Conservation (phyloP, 2,797 vertebrate species). For the Macrochelys suwanniensis region DNA sequence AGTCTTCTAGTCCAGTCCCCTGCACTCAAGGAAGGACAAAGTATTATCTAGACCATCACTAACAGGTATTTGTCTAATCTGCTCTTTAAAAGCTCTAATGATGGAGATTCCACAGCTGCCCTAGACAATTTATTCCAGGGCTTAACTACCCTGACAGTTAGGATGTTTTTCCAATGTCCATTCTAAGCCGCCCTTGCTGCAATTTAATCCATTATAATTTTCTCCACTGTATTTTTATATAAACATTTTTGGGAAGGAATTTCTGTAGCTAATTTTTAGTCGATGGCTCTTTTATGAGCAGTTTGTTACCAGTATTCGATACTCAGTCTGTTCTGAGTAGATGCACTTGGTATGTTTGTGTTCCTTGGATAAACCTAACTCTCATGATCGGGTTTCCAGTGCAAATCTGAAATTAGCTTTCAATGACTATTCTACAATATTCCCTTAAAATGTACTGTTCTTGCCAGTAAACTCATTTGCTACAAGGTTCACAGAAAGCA, state of each 20-base stretch:
- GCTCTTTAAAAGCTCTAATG: background rate
- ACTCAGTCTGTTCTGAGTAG: background rate
- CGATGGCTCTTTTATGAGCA: background rate
- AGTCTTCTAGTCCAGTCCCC: background rate
- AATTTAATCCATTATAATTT: background rate
- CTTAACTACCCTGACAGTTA: background rate
- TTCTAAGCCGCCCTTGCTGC: background rate
- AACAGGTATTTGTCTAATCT: background rate
- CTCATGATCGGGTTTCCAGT: background rate
- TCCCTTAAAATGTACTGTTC: background rate
- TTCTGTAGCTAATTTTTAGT: background rate
- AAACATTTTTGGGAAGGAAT: background rate
- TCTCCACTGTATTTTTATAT: background rate
- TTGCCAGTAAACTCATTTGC: constrained; percentile 21
- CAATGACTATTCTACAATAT: background rate
- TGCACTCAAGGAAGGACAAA: background rate
- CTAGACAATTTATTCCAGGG: background rate
- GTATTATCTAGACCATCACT: background rate
- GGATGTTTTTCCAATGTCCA: background rate
- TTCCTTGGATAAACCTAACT: background rate
- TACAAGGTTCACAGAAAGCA: constrained; percentile 59
- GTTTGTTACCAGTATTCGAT: background rate
- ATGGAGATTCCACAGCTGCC: background rate
- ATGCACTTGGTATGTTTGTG: background rate
- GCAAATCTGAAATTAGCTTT: constrained; percentile 24